Percentiles rank a stretch among this genome's conserved stretches.
These are phyloP conservation scores for Punctoribates punctum DNA, from an alignment of 2,888 invertebrate genomes.

Conservation along the genomic window DNA sequence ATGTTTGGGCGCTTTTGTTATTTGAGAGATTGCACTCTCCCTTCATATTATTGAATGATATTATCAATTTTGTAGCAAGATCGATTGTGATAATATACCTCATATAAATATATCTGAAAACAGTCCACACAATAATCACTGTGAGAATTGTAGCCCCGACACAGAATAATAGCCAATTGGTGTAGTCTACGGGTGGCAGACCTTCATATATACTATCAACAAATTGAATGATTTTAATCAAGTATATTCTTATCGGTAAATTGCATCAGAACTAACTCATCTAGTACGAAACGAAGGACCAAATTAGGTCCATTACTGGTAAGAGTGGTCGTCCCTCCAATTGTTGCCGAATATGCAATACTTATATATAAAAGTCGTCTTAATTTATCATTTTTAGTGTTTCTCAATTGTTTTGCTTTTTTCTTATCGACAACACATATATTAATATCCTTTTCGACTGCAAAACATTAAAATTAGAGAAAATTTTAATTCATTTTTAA, in stretches of 20 bases:
- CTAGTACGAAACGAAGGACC: conserved; percentile 40
- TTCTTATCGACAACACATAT: neutral
- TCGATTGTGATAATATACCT: conserved; percentile 2
- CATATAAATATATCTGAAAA: conserved; percentile 34
- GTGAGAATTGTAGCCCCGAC: conserved; percentile 39
- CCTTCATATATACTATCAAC: conserved; percentile 30
- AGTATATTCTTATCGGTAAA: conserved; percentile 5
- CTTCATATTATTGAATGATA: neutral
- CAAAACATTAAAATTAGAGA: neutral
- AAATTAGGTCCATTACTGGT: conserved; percentile 44
- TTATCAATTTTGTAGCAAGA: neutral
- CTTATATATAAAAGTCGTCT: conserved; percentile 36
- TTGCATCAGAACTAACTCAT: conserved; percentile 37
- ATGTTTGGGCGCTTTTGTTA: conserved; percentile 35
- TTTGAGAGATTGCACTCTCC: conserved; percentile 10
- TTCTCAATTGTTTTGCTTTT: neutral
- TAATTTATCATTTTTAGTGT: conserved; percentile 9
- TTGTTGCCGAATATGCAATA: conserved; percentile 43
- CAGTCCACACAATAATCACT: conserved; percentile 32
- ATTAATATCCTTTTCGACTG: neutral
- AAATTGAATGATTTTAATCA: neutral
- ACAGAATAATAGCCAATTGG: conserved; percentile 42
- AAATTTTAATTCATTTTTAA: neutral
- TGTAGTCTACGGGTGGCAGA: conserved; percentile 39
- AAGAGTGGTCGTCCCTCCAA: conserved; percentile 42